phyloP scores from a whole-genome alignment of 2,888 invertebrate species.

The Melinopterus prodromus region DNA sequence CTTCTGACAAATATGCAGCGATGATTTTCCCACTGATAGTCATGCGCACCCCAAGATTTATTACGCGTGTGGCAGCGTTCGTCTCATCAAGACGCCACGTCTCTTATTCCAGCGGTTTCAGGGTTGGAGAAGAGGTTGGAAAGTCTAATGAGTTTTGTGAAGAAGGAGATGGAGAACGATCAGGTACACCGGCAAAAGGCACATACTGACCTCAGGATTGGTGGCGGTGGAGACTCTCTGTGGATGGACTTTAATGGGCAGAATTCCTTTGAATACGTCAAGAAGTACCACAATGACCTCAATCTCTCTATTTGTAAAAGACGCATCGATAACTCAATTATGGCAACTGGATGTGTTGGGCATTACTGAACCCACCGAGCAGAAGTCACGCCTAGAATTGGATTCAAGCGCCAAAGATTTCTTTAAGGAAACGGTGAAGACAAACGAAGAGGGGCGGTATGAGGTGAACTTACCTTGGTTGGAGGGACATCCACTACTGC shows the following conservation, averaged over 20 bases:
- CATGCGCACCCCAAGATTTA: slow-evolving; percentile 47
- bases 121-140: slow-evolving; percentile 10
- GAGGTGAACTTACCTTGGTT: slow-evolving; percentile 51
- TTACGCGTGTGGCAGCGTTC: slow-evolving; percentile 45
- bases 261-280: slow-evolving; percentile 10
- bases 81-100: neutral
- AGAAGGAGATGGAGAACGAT: slow-evolving; percentile 46
- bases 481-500: slow-evolving; percentile 48
- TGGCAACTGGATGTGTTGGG: slow-evolving; percentile 52
- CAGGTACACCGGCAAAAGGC: slow-evolving; percentile 28
- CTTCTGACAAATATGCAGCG: slow-evolving; percentile 41
- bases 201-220: neutral
- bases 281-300: slow-evolving; percentile 19
- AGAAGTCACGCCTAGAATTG: slow-evolving; percentile 39
- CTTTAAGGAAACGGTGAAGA: slow-evolving; percentile 47
- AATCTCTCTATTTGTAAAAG: slow-evolving; percentile 22
- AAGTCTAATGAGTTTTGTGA: slow-evolving; percentile 40
- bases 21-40: slow-evolving; percentile 51
- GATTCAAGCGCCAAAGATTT: slow-evolving; percentile 43
- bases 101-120: slow-evolving; percentile 19
- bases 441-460: slow-evolving; percentile 40
- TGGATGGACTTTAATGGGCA: slow-evolving; percentile 10
- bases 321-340: slow-evolving; percentile 43
- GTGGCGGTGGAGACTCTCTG: neutral
- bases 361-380: slow-evolving; percentile 48